Evolutionary conservation across 2,888 invertebrate species (phyloP), one percentile per base, ranked within the genome.

Genomic region (Netelia melanura): DNA sequence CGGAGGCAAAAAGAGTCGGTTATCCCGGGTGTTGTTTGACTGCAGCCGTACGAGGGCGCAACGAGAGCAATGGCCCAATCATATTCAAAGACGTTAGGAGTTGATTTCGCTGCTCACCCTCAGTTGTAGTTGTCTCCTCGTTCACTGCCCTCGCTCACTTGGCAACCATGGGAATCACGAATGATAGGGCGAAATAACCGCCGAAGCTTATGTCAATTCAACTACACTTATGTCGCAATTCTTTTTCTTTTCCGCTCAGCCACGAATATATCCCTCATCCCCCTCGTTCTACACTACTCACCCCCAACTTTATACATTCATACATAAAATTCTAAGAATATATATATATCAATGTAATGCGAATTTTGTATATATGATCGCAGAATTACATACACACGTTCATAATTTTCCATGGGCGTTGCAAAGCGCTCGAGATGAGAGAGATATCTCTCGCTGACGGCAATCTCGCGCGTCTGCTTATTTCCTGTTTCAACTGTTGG

Each of bases 121-220:
- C 52, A 17, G 1, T 17, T 23, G 52, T 30, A 25, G 30, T 52
- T 48, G 43, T 64, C 23, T 25, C 21, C 43, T 9, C 30, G 25
- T 68, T 38, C 30, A 21, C 10, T 71, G 64, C 25, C 77, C 64
- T 76, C 74, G 64, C 75, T 82, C 81, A 81, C 83, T 86, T 71
- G 58, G 67, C 67, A 68, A 90, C 86, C 84, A 61, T 89, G 87
- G 86, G 90, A 91, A 92, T 92, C 89, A 90, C 91, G 92, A 93
- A 92, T 92, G 93, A 93, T 93, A 91, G 92, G 90, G 92, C 38
- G 17, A 93, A 93, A 93, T 93, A 93, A 93, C 93, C 93, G 92
- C 92, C 93, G n/a, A 14, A 93, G 92, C 92, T 93, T 93, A 93
- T 91, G 17, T 92, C 93, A 92, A 93, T 92, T 93, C 91, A 92